Base-by-base conservation (phyloP, 1,140 invertebrate genomes). In the Paracyclopina nana region DNA sequence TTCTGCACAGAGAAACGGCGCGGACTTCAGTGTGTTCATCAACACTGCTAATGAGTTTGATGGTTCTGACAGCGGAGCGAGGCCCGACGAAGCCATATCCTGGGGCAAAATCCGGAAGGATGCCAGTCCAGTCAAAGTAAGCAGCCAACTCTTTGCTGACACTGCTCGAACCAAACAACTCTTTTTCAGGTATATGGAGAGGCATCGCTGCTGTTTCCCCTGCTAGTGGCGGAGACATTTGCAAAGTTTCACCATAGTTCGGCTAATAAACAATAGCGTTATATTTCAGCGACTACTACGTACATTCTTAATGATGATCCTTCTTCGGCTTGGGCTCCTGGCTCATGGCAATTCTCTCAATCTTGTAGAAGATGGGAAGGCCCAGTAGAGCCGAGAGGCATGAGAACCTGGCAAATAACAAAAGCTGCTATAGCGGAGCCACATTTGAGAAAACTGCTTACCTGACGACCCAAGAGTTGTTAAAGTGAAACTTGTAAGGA, bases 41-140 rank as follows among this genome's bases (percentile, higher is more conserved):
- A 99, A 99, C 64, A 98, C 94, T n/a, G 81, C 81, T 1, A 79
- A 79, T 25, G 95, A 99, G 68, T 99, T 82, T 72, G 95, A 99
- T 72, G 95, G 94, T 0, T 95, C 88, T 65, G 95, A 99, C 65
- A 83, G 88, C 55, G 95, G 95, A 8, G 95, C 94, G 0, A 70
- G 82, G 42, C 92, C 94, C 2, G 95, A 99, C 70, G 95, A 99
- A 70, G 94, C 94, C 0, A 73, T 96, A 11, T 95, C 88, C 4
- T 98, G 94, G 94, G 94, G 94, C 0, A 98, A 98, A 70, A 95
- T 98, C 53, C 77, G 77, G 60, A 76, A 75, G 58, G 77, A 80
- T 59, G 84, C 88, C 0, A 74, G 69, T 41, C 85, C 92, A n/a
- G 84, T 97, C 0, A 97, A 98, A 66, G 78, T 80, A 64, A 59